Percentiles rank a stretch among this genome's conserved stretches.
Conservation (phyloP, 2,888 invertebrate genomes). For the Tetragonula carbonaria region DNA sequence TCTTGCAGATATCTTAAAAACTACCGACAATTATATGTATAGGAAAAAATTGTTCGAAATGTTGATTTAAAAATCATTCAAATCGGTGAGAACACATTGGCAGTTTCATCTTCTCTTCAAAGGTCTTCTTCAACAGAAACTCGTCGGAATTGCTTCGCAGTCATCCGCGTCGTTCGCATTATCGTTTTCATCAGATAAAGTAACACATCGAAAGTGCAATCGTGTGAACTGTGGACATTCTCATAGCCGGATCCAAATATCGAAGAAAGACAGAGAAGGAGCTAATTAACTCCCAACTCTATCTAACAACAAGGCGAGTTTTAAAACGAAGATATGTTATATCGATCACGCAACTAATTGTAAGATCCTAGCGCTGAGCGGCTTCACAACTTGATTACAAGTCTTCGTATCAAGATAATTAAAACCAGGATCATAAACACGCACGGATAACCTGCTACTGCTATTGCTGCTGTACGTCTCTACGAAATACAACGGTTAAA, state of each 20-base stretch:
- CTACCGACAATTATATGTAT: too few species aligned
- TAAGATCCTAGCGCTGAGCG: constrained; percentile 25
- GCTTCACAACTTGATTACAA: constrained; percentile 44
- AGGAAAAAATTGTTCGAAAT: too few species aligned
- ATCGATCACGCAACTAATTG: constrained; percentile 40
- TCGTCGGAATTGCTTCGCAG: background rate
- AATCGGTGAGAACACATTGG: too few species aligned
- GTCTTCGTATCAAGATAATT: constrained; percentile 41
- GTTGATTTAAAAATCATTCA: too few species aligned
- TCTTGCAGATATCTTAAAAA: too few species aligned
- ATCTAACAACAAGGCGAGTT: constrained; percentile 29
- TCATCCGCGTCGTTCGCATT: background rate
- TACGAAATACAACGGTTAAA: constrained; percentile 31
- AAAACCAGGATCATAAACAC: constrained; percentile 50
- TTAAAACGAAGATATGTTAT: constrained; percentile 22
- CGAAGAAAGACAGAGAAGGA: background rate
- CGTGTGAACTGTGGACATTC: constrained; percentile 35
- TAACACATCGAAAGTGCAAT: background rate
- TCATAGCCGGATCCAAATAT: constrained; percentile 35
- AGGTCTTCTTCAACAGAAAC: too few species aligned
- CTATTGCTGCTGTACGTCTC: background rate
- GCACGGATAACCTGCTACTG: constrained; percentile 6
- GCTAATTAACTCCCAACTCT: constrained; percentile 43
- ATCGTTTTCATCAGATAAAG: background rate
- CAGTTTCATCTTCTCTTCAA: too few species aligned